phyloP scores from a whole-genome alignment of 2,113 vertebrate species.

The Poecilia latipinna region DNA sequence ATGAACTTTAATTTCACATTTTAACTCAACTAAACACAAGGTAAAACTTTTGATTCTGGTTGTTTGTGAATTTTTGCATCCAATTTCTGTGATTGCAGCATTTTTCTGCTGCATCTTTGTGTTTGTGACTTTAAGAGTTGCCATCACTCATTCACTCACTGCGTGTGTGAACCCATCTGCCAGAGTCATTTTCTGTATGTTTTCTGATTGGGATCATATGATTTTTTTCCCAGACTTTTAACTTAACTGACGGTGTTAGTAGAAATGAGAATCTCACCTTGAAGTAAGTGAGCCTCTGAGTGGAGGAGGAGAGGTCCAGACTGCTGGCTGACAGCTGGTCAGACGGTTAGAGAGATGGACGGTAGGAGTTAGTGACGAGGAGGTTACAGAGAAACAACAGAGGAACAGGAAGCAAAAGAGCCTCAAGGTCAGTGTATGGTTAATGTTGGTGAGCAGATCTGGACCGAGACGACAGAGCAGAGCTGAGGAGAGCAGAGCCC shows the following conservation, averaged over 20 bases:
- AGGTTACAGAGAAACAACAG: not conserved
- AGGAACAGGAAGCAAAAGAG: not conserved
- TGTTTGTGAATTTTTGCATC: too few relatives aligned
- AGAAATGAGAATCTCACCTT: slow-evolving; percentile 80
- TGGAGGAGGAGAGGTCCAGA: slow-evolving; percentile 83
- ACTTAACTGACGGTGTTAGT: not conserved
- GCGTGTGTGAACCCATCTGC: too few relatives aligned
- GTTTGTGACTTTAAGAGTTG: too few relatives aligned
- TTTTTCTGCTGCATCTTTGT: too few relatives aligned
- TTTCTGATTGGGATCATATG: too few relatives aligned
- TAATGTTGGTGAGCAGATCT: not conserved
- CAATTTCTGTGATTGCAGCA: too few relatives aligned
- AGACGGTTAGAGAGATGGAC: slow-evolving; percentile 35
- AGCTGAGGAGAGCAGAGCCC: not conserved
- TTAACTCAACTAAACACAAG: too few relatives aligned
- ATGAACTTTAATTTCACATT: too few relatives aligned
- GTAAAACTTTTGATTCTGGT: too few relatives aligned
- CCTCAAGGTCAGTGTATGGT: not conserved
- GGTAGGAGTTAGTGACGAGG: not conserved
- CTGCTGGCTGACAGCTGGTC: slow-evolving; percentile 90
- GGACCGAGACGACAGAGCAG: not conserved
- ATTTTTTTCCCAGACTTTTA: not conserved
- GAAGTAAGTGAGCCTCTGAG: slow-evolving; percentile 82
- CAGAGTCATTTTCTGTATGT: too few relatives aligned
- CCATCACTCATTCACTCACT: too few relatives aligned